phyloP scores from a whole-genome alignment of 2,888 invertebrate species.

The Pyrrhosoma nymphula region DNA sequence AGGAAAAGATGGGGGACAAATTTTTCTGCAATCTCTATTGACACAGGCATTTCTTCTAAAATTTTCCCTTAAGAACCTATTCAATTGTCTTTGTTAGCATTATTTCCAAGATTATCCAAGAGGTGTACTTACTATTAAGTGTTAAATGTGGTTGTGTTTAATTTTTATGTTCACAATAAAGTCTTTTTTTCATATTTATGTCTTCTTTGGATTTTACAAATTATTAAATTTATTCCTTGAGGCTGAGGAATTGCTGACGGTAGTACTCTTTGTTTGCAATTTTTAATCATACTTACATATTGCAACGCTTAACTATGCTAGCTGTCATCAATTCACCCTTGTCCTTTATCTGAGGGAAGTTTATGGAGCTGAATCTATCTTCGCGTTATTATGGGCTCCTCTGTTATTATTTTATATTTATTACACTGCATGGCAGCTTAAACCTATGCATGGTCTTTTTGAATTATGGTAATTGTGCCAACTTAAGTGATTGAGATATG shows the following conservation, averaged over 20 bases:
- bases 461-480: not conserved
- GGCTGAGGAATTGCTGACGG: not conserved
- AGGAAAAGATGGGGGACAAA: not conserved
- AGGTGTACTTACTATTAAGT: not conserved
- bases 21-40: not conserved
- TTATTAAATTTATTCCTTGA: not conserved
- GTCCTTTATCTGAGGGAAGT: too few species aligned
- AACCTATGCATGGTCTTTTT: not conserved
- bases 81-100: not conserved
- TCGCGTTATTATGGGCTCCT: too few species aligned
- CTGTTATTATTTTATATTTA: too few species aligned
- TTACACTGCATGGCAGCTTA: too few species aligned
- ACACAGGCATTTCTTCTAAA: not conserved
- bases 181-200: not conserved
- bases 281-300: too few species aligned
- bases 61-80: too few species aligned
- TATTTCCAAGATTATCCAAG: not conserved
- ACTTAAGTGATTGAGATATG: not conserved
- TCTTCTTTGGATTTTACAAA: not conserved
- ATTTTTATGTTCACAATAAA: not conserved
- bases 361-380: too few species aligned
- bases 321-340: too few species aligned
- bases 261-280: too few species aligned
- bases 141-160: not conserved
- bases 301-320: too few species aligned